These are phyloP conservation scores for Mobula hypostoma DNA, from an alignment of 2,113 vertebrate genomes.

Conservation along the genomic window DNA sequence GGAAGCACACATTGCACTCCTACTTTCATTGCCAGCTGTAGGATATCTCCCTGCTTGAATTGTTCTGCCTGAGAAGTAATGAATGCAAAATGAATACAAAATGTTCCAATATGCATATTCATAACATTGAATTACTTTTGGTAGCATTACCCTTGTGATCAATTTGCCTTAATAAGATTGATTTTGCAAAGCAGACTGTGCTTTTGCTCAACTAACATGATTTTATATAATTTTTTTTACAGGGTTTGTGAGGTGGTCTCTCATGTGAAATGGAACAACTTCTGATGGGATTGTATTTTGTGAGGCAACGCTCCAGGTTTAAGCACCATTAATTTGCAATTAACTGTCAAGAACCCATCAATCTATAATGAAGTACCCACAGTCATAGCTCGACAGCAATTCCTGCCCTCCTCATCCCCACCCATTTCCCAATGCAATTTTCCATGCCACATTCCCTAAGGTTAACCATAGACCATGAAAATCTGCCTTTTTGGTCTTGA, in stretches of 20 bases:
- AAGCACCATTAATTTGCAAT: not conserved
- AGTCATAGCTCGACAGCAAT: not conserved
- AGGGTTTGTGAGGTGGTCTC: too few relatives aligned
- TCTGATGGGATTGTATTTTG: too few relatives aligned
- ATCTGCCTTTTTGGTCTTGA: not conserved
- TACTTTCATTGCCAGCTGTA: not conserved
- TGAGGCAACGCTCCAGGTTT: too few relatives aligned
- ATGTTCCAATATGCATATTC: slow-evolving; percentile 11
- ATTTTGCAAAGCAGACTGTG: not conserved
- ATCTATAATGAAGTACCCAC: not conserved
- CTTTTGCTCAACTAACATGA: not conserved
- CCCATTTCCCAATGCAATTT: not conserved
- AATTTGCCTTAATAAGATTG: not conserved
- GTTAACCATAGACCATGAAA: not conserved
- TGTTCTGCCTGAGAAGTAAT: not conserved
- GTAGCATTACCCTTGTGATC: not conserved
- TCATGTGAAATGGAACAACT: too few relatives aligned
- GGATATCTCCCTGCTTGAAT: not conserved
- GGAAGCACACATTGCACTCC: not conserved
- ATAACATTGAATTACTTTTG: not conserved
- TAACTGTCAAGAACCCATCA: not conserved
- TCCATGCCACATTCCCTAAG: not conserved
- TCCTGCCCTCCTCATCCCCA: too few relatives aligned
- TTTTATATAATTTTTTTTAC: not conserved
- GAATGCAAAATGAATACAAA: slow-evolving; percentile 17